Percentiles rank a stretch among this genome's conserved stretches.
phyloP scores from a whole-genome alignment of 2,113 vertebrate species.

The Neoarius graeffei region DNA sequence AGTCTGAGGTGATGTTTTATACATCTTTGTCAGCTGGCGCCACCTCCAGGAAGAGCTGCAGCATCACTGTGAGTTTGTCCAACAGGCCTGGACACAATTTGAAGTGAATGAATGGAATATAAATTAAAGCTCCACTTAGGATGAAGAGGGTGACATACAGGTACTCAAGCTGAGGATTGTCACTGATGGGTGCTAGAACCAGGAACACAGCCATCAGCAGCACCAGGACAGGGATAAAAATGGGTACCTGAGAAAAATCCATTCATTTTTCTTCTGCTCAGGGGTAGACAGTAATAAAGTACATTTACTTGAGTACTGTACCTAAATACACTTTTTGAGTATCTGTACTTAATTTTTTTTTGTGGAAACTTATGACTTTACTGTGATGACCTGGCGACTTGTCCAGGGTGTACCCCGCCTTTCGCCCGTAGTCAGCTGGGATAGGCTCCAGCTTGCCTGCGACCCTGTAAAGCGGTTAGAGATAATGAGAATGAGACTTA shows the following conservation, averaged over 20 bases:
- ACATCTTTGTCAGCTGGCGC: conserved; percentile 76
- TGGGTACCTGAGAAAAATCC: conserved; percentile 75
- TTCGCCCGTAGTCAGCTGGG: too few species aligned
- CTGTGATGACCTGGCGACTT: too few species aligned
- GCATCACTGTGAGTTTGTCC: conserved; percentile 73
- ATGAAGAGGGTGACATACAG: conserved; percentile 81
- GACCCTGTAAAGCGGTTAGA: too few species aligned
- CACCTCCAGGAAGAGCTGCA: conserved; percentile 87
- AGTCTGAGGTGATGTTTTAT: conserved; percentile 35
- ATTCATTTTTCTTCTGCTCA: too few species aligned
- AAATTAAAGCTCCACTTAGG: conserved; percentile 78
- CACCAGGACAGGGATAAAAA: conserved; percentile 78
- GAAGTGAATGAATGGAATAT: conserved; percentile 82
- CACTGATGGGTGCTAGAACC: conserved; percentile 82
- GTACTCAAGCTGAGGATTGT: conserved; percentile 79
- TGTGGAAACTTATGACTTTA: too few species aligned
- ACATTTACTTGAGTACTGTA: too few species aligned
- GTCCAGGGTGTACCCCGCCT: too few species aligned
- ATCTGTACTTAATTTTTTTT: too few species aligned
- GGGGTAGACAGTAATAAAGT: too few species aligned
- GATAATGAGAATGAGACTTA: too few species aligned
- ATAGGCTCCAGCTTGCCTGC: too few species aligned
- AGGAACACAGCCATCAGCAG: conserved; percentile 79
- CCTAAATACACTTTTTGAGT: too few species aligned
- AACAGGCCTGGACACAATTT: conserved; percentile 75